Conservation (phyloP, 1,140 invertebrate species). For the Aleiodes sp. region DNA sequence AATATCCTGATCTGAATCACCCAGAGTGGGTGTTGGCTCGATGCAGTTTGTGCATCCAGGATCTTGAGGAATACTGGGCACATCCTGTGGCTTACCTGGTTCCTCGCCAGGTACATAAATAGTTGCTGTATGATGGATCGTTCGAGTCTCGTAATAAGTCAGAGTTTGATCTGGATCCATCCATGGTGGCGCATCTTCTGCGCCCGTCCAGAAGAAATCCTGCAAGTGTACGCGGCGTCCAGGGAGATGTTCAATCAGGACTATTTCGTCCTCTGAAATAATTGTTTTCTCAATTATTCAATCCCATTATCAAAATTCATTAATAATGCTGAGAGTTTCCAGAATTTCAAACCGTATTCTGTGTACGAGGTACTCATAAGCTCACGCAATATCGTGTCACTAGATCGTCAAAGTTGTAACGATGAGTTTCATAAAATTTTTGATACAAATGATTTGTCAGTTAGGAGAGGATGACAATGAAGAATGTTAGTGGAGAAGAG, state of each 20-base stretch:
- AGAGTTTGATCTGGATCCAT: constrained; percentile 56
- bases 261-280: constrained; percentile 59
- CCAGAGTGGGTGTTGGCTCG: constrained; percentile 55
- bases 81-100: constrained; percentile 1
- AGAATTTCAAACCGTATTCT: constrained; percentile 25
- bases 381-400: constrained; percentile 54
- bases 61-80: constrained; percentile 33
- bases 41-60: constrained; percentile 55
- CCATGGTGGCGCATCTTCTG: constrained; percentile 75
- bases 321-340: not conserved
- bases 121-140: constrained; percentile 57
- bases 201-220: constrained; percentile 87
- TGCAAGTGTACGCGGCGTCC: constrained; percentile 74
- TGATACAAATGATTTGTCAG: not conserved
- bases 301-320: not conserved
- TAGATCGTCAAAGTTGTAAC: constrained; percentile 45
- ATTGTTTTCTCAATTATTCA: not conserved
- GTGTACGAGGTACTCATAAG: too few species aligned
- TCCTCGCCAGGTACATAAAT: constrained; percentile 50
- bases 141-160: constrained; percentile 57
- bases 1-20: constrained; percentile 56
- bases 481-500: not conserved
- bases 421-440: constrained; percentile 23
- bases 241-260: constrained; percentile 64
- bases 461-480: not conserved